These are phyloP conservation scores for Caenorhabditis zanzibari DNA, from an alignment of 2,888 invertebrate species.

Conservation along the genomic window DNA sequence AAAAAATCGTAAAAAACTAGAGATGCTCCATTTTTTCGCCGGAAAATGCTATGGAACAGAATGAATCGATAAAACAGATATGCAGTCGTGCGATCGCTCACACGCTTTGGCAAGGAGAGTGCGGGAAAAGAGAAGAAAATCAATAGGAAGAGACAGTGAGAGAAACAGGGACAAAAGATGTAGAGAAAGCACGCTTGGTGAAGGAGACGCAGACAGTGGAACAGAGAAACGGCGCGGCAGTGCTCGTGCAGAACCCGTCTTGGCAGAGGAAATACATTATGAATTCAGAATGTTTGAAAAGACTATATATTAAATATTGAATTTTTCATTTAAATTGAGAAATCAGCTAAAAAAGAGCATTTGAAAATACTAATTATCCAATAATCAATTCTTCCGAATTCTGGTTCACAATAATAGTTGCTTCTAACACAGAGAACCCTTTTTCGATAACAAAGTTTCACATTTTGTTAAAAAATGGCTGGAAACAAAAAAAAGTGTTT, in stretches of 20 bases:
- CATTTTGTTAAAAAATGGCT: too few relatives aligned
- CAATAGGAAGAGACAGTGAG: constrained; percentile 32
- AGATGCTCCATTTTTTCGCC: background rate
- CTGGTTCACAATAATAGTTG: too few relatives aligned
- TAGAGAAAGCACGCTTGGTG: constrained; percentile 15
- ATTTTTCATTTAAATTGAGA: background rate
- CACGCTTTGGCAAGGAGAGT: constrained; percentile 7
- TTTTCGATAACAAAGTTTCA: too few relatives aligned
- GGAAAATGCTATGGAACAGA: background rate
- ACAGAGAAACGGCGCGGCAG: constrained; percentile 13
- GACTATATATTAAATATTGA: background rate
- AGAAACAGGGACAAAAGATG: constrained; percentile 30
- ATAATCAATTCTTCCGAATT: too few relatives aligned
- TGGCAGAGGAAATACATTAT: constrained; percentile 14
- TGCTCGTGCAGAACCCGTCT: constrained; percentile 48
- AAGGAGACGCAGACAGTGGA: constrained; percentile 34
- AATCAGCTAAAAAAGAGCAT: too few relatives aligned
- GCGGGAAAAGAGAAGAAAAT: constrained; percentile 16
- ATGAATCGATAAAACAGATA: background rate
- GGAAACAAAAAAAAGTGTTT: too few relatives aligned
- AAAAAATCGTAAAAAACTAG: too few relatives aligned
- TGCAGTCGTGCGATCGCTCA: background rate
- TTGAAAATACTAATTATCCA: too few relatives aligned
- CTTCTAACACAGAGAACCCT: too few relatives aligned
- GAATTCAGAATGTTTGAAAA: constrained; percentile 4